Conservation (phyloP, 2,888 invertebrate species). For the Didymodactylos carnosus region DNA sequence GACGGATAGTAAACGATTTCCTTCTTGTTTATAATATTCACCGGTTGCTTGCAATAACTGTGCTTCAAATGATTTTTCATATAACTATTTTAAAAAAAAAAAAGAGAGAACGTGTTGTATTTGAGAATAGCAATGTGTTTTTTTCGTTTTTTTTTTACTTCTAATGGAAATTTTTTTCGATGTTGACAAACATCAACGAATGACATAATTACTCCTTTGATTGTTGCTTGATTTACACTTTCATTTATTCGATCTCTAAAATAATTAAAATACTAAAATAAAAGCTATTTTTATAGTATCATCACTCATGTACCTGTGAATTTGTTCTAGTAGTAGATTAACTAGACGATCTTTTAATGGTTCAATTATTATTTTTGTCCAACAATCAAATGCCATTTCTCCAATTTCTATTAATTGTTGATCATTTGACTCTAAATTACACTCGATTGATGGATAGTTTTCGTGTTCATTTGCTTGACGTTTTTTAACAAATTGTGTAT, state of each 20-base stretch:
- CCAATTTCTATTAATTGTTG: constrained; percentile 31
- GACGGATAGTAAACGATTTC: constrained; percentile 55
- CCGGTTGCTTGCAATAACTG: constrained; percentile 65
- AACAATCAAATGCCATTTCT: constrained; percentile 51
- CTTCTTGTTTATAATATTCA: constrained; percentile 55
- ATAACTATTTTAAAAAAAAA: constrained; percentile 42
- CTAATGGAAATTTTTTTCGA: constrained; percentile 51
- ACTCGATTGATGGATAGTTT: constrained; percentile 55
- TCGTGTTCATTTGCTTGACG: neutral
- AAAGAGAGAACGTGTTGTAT: constrained; percentile 2
- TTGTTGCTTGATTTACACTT: constrained; percentile 39
- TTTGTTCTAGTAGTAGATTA: constrained; percentile 56
- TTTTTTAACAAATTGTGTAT: constrained; percentile 61
- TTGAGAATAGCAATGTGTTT: neutral
- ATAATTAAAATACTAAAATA: too few relatives aligned
- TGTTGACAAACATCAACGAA: constrained; percentile 73
- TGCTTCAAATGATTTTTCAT: constrained; percentile 61
- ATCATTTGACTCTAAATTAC: constrained; percentile 38
- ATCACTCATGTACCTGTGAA: constrained; percentile 38
- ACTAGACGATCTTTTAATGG: constrained; percentile 56
- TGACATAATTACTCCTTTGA: constrained; percentile 67
- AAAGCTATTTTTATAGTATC: too few relatives aligned
- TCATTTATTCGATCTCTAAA: constrained; percentile 50
- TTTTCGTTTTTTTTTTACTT: constrained; percentile 28
- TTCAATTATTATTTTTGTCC: constrained; percentile 60